Evolutionary conservation across 1,140 invertebrate species (phyloP), one percentile per base, ranked within the genome.

Genomic region (Pseudomyrmex flavicornis): DNA sequence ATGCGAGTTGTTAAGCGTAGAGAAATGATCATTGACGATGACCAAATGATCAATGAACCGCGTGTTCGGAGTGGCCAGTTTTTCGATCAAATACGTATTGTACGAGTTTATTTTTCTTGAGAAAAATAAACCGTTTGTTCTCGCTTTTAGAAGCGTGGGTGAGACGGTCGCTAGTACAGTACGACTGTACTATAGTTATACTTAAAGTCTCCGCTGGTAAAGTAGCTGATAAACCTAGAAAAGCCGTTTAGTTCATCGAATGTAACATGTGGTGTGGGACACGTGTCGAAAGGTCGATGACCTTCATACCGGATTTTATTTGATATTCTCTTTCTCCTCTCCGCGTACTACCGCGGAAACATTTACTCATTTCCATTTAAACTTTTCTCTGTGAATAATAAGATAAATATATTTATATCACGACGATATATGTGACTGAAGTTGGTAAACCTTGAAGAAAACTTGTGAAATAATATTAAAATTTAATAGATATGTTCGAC

Each of bases 271-370:
- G 89, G 70, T 86, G 52, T 69, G 75, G 44, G 85, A 85, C 91
- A 91, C 91, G 90, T 92, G 91, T 75, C 85, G 66, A 88, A 91
- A 90, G 91, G 91, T 92, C 91, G 70, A 88, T 90, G 91, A 80
- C 89, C 91, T 68, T 79, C 80, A 86, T 76, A 84, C 84, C 82
- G 61, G 85, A 91, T 92, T 92, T 91, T 87, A 84, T 91, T 90
- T 77, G 74, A 90, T 35, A 7, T 91, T 88, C 75, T 54, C 68
- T 20, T 50, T 9, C 22, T 8, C 22, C 26, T 26, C 22, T 20
- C n/a, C 22, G 12, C n/a, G 1, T 44, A n/a, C 35, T 52, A n/a
- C n/a, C 35, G 26, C 35, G 3, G 50, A 15, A 35, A 70, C 7
- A 62, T n/a, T 20, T n/a, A 22, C 10, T 61, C 54, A 69, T 48